Evolutionary conservation across 1,140 invertebrate genomes (phyloP).

Genomic region (Ptiloglossa arizonensis): DNA sequence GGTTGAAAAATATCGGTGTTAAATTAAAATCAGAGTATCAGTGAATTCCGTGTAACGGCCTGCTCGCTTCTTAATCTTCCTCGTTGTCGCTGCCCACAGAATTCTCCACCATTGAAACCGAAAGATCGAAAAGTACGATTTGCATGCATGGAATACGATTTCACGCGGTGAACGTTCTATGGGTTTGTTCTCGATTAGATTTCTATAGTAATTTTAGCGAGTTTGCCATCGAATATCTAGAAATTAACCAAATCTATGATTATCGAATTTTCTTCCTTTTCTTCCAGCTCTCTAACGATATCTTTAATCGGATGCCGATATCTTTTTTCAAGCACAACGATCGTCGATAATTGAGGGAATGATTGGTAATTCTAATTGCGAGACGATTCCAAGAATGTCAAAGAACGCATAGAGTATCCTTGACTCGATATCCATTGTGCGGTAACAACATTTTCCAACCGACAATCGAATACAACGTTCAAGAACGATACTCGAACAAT

Average conservation of each 20-base stretch:
- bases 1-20: conserved; percentile 28
- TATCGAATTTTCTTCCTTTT: too few species aligned
- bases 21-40: conserved; percentile 45
- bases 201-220: too few species aligned
- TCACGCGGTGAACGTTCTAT: too few species aligned
- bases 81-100: neutral
- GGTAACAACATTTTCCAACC: neutral
- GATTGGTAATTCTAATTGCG: too few species aligned
- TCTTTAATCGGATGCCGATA: too few species aligned
- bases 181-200: too few species aligned
- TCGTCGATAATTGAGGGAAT: too few species aligned
- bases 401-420: neutral
- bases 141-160: too few species aligned
- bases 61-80: conserved; percentile 12
- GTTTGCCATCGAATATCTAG: too few species aligned
- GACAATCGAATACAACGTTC: neutral
- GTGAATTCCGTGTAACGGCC: conserved; percentile 8
- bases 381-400: neutral
- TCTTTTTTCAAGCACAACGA: too few species aligned
- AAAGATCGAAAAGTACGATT: conserved; percentile 17
- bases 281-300: too few species aligned
- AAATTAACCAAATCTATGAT: too few species aligned
- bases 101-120: conserved; percentile 17
- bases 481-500: neutral
- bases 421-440: neutral